Evolutionary conservation across 1,140 invertebrate species (phyloP), one percentile per base, ranked within the genome.

Genomic region (Hylaeus anthracinus): DNA sequence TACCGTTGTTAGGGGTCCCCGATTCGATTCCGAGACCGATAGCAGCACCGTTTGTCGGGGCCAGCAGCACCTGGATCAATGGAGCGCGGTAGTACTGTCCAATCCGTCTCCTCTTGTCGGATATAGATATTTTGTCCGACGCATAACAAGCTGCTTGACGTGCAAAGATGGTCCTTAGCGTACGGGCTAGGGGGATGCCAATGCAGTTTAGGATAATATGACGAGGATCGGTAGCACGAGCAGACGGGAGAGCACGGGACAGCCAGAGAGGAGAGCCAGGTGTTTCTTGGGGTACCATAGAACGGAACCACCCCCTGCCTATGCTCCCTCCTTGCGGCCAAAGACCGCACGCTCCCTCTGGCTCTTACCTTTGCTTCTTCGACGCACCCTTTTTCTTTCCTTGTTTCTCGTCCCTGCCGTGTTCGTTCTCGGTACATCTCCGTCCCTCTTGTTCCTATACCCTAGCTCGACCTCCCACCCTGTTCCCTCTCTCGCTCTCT

Each of bases 201-300:
- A 78, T 84, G 82, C 82, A 84, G 88, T 84, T 82, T 80, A 86
- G 76, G 88, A 82, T 78, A 86, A 87, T 79, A 76, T 72, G 85
- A 86, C 72, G 81, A 74, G 76, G 83, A 77, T 85, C 83, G 79
- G 69, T 72, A 69, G 80, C 81, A 79, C 79, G 80, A 69, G 76
- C 56, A 77, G 81, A 69, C 67, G 81, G 75, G 51, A 75, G 67
- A 41, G 53, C 6, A 61, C 9, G 67, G 83, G 78, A 86, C 82
- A 78, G 65, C 26, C 37, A 83, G 75, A 55, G 78, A 84, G 77
- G 53, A 79, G 80, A 85, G 88, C 88, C 88, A 89, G 88, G 86
- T 89, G 88, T 89, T 89, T 86, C 87, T 64, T 80, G 81, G 79
- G 84, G 79, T 79, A 81, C 75, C 80, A 72, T 82, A 77, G 73